Evolutionary conservation across 2,888 invertebrate genomes (phyloP).

Genomic region (Cephonodes hylas): DNA sequence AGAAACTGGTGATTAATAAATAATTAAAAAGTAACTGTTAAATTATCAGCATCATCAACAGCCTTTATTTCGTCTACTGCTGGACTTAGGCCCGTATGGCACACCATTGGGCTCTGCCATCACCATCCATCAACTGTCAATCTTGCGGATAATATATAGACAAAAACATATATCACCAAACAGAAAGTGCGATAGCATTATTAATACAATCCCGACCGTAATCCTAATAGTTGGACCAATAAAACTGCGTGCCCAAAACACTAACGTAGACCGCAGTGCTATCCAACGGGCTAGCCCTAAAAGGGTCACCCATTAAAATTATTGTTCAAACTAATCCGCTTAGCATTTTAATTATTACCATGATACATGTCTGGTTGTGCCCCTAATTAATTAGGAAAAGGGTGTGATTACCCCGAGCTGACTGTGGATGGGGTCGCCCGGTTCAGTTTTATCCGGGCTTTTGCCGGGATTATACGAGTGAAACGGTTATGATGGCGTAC

Average conservation of each 20-base stretch:
- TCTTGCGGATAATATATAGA: background rate
- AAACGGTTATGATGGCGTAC: background rate
- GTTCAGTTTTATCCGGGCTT: slow-evolving; percentile 11
- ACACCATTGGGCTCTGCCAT: too few species aligned
- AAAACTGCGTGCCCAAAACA: background rate
- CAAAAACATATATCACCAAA: background rate
- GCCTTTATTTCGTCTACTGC: too few species aligned
- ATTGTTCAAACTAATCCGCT: slow-evolving; percentile 56
- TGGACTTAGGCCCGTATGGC: too few species aligned
- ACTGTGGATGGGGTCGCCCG: slow-evolving; percentile 3
- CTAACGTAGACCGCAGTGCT: background rate
- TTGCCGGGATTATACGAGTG: background rate
- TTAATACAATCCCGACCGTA: background rate
- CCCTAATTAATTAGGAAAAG: slow-evolving; percentile 71
- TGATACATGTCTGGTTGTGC: slow-evolving; percentile 44
- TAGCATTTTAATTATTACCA: slow-evolving; percentile 52
- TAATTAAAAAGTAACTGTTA: too few species aligned
- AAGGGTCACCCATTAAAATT: slow-evolving; percentile 50
- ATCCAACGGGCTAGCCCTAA: slow-evolving; percentile 12
- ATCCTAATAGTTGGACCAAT: background rate
- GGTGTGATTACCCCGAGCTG: slow-evolving; percentile 38
- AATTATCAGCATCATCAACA: too few species aligned
- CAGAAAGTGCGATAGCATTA: background rate
- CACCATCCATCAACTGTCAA: too few species aligned
- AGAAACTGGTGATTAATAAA: too few species aligned